Evolutionary conservation across 2,888 invertebrate genomes (phyloP), one percentile per base, ranked within the genome.

Genomic region (Mimas tiliae): DNA sequence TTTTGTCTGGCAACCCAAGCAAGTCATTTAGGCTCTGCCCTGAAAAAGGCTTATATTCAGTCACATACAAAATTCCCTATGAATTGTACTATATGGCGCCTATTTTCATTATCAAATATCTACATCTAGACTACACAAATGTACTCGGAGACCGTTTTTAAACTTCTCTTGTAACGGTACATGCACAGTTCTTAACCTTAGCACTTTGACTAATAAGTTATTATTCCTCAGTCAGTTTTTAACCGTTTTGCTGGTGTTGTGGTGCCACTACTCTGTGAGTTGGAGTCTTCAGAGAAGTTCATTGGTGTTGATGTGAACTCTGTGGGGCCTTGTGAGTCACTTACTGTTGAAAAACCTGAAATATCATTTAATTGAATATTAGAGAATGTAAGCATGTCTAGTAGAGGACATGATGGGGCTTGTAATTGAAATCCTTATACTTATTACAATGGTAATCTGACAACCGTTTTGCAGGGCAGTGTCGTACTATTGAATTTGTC

Each of bases 231-330:
- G 81, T 96, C 97, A 81, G 96, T 95, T 94, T 97, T 97, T 90
- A 97, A 92, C 83, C 97, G 94, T 86, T 97, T 97, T 12, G 96
- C 95, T 6, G 95, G 95, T 16, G 94, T 93, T 68, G 89, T 91
- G 65, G 96, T 95, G 80, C 97, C 97, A 83, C 97, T 97, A 79
- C 97, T 96, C 87, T 97, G 97, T 0, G 97, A 98, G 91, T 98
- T 98, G 12, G 98, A 98, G 85, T 98, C 98, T 88, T 98, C 98
- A 0, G 97, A 98, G 87, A 98, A 98, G 73, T 97, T 97, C 94
- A 97, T 95, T 81, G 97, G 96, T 21, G 96, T 95, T n/a, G 97
- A 97, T 68, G 97, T 97, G 81, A 96, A 97, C 73, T 98, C 97
- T 38, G 97, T 97, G 1, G 97, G 96, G 16, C 97, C 98, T 89